phyloP scores from a whole-genome alignment of 2,797 vertebrate species.

The Sus cebifrons region DNA sequence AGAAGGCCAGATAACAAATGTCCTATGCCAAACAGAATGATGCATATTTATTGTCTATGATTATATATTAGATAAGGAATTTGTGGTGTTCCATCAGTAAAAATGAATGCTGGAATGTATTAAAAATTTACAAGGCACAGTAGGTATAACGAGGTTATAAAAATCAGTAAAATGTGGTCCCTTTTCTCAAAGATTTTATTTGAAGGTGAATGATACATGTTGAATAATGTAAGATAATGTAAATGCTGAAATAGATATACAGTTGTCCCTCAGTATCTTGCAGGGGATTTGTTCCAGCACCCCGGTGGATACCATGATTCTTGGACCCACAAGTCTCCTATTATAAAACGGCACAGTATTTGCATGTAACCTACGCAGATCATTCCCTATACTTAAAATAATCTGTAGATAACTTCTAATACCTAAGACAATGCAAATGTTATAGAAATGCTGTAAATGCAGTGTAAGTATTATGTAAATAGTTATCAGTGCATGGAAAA shows the following conservation, averaged over 20 bases:
- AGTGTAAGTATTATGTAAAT: not conserved
- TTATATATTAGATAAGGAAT: constrained; percentile 61
- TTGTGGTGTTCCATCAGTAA: not conserved
- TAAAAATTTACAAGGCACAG: constrained; percentile 59
- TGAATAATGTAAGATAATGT: constrained; percentile 13
- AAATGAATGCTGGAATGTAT: constrained; percentile 51
- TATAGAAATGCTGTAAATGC: not conserved
- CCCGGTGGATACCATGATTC: not conserved
- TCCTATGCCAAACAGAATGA: not conserved
- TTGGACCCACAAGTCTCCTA: not conserved
- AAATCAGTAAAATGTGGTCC: constrained; percentile 60
- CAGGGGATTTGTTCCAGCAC: not conserved
- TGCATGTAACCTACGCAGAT: not conserved
- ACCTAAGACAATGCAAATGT: not conserved
- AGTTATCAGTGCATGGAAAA: not conserved
- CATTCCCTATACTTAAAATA: not conserved
- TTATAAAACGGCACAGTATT: not conserved
- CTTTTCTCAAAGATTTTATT: constrained; percentile 64
- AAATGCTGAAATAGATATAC: constrained; percentile 2
- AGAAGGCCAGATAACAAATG: constrained; percentile 8
- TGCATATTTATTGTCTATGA: not conserved
- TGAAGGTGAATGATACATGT: not conserved
- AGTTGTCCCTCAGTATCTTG: not conserved
- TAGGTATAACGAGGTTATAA: constrained; percentile 65
- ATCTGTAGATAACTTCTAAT: not conserved